Evolutionary conservation across 2,113 vertebrate species (phyloP), one percentile per base, ranked within the genome.

Genomic region (Paralichthys olivaceus): DNA sequence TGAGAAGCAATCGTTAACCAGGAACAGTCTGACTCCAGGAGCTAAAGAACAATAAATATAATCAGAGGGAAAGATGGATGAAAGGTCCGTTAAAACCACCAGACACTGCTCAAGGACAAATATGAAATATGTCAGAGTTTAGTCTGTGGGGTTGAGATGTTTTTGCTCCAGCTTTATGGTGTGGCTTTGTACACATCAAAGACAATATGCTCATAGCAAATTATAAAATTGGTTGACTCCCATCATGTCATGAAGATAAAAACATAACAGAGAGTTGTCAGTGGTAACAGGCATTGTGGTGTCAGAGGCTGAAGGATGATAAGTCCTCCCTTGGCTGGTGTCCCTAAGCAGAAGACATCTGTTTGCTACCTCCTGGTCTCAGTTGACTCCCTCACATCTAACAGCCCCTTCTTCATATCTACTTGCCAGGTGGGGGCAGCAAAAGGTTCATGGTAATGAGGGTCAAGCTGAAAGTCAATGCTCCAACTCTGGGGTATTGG

Each of bases 401-500:
- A 61, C 58, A 73, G 43, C 64, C 74, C 40, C 65, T 67, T 74
- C 69, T 81, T 88, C 70, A 79, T 82, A 77, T 82, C 84, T 81
- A 70, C 72, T 81, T 89, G 82, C 68, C 81, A 85, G 81, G 70
- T 83, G 70, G 78, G 32, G 80, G 80, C 82, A 84, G 84, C 84
- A 88, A 90, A 89, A 90, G 81, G 88, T 86, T 81, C 77, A 80
- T 69, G 81, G 68, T 90, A 90, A 91, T 91, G 81, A 92, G 81
- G 88, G 91, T 94, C 84, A 90, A 74, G 78, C 77, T 93, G 84
- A 92, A 93, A 90, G 91, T 93, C 90, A 90, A 80, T 72, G 86
- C 54, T 71, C 73, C 59, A 77, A 82, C 60, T 73, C 57, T 73
- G 12, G 69, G 60, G 72, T 76, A 72, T 60, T 72, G 58, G 70